Evolutionary conservation across 2,797 vertebrate genomes (phyloP).

Genomic region (Acrossocheilus fasciatus): DNA sequence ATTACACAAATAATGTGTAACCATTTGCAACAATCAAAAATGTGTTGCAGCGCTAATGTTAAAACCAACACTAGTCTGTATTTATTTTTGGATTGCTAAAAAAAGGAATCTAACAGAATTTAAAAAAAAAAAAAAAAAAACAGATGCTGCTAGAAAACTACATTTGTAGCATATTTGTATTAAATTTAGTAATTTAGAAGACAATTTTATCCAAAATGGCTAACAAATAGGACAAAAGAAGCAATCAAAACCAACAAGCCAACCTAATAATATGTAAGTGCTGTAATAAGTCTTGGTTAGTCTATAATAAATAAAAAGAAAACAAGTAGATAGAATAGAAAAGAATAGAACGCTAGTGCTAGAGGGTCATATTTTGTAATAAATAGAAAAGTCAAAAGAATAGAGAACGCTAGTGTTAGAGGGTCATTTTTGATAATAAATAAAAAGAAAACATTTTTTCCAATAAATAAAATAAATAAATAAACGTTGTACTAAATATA

Average conservation of each 20-base stretch:
- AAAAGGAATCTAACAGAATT: not conserved
- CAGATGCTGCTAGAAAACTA: not conserved
- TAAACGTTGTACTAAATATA: not conserved
- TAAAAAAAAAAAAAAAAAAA: not conserved
- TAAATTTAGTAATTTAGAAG: not conserved
- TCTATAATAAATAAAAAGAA: not conserved
- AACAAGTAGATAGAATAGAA: no score
- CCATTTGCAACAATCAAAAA: not conserved
- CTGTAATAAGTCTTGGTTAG: no score
- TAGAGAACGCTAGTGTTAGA: no score
- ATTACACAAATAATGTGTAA: constrained; percentile 9
- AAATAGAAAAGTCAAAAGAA: no score
- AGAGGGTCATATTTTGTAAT: no score
- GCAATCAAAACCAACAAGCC: no score
- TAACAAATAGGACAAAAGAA: no score
- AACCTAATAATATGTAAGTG: no score
- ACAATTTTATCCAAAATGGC: not conserved
- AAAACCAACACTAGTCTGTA: not conserved
- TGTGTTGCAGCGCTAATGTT: not conserved
- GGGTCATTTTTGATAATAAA: no score
- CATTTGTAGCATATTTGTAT: not conserved
- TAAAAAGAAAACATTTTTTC: no score
- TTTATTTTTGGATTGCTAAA: not conserved
- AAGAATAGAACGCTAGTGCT: no score
- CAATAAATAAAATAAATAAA: not conserved